phyloP scores from a whole-genome alignment of 1,140 invertebrate species.

The Drosophila sechellia region DNA sequence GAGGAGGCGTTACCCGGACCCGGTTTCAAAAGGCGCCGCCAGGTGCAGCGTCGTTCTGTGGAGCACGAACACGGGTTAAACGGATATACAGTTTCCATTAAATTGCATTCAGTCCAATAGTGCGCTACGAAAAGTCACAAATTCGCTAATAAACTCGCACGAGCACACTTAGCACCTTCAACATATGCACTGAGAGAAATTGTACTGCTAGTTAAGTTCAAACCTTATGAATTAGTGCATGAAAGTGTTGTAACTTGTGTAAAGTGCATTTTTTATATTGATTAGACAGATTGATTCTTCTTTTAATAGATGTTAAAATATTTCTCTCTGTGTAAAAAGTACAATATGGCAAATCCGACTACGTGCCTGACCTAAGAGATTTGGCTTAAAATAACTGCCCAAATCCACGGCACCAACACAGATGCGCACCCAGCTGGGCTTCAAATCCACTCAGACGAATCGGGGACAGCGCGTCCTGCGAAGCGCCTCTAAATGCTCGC shows the following conservation, averaged over 20 bases:
- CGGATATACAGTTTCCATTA: constrained; percentile 18
- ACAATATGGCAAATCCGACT: constrained; percentile 19
- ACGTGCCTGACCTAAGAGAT: constrained; percentile 70
- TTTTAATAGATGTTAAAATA: no score
- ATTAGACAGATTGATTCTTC: background rate
- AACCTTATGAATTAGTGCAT: no score
- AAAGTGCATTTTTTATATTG: no score
- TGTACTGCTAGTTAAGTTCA: no score
- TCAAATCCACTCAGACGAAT: constrained; percentile 29
- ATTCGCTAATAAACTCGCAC: constrained; percentile 59
- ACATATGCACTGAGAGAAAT: background rate
- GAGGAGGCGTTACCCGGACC: constrained; percentile 84
- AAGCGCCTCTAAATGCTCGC: constrained; percentile 23
- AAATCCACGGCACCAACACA: constrained; percentile 32
- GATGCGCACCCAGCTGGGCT: constrained; percentile 5
- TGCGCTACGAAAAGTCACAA: constrained; percentile 45
- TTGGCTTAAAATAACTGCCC: constrained; percentile 69
- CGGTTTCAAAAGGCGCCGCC: constrained; percentile 86
- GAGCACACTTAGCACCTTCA: constrained; percentile 1
- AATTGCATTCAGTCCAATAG: constrained; percentile 30
- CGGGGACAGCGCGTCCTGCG: constrained; percentile 27
- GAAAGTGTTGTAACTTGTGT: no score
- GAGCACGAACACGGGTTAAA: constrained; percentile 10
- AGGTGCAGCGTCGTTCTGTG: constrained; percentile 87
- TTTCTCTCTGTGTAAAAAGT: background rate